A percentile compares a stretch with the other conserved stretches of the same genome.
These are phyloP conservation scores for Cromileptes altivelis DNA, from an alignment of 2,113 vertebrate species.

Conservation along the genomic window DNA sequence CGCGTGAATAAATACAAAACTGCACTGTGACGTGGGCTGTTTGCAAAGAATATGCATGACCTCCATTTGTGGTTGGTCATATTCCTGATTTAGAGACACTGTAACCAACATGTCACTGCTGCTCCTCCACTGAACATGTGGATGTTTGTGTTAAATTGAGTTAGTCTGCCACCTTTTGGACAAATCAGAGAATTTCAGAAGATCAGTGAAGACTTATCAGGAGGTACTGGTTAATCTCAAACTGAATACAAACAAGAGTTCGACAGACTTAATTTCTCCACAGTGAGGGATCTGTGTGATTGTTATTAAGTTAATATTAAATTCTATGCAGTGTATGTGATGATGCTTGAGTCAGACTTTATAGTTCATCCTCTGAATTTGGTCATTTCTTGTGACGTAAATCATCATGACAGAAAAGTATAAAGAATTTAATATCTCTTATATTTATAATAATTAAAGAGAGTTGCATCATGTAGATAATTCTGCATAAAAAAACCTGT, in stretches of 20 bases:
- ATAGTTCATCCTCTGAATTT: background rate
- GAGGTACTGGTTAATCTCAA: background rate
- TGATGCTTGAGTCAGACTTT: no score
- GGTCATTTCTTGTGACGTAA: background rate
- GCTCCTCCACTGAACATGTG: background rate
- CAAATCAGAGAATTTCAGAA: background rate
- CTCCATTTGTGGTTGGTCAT: background rate
- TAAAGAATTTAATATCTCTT: background rate
- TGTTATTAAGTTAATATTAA: background rate
- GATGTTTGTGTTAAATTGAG: background rate
- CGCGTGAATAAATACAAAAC: background rate
- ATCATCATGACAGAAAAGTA: background rate
- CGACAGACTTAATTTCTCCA: background rate
- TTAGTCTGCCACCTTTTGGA: constrained; percentile 71
- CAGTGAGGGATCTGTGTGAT: background rate
- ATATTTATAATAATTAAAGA: background rate
- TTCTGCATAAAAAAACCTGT: background rate
- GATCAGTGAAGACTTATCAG: background rate
- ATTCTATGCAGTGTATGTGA: no score
- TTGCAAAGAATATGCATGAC: background rate
- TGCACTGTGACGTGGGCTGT: background rate
- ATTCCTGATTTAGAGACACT: background rate
- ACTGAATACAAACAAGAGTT: background rate
- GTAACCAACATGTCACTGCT: background rate
- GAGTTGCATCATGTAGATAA: background rate